These are phyloP conservation scores for Hydriomena furcata DNA, from an alignment of 2,888 invertebrate species.

Conservation along the genomic window DNA sequence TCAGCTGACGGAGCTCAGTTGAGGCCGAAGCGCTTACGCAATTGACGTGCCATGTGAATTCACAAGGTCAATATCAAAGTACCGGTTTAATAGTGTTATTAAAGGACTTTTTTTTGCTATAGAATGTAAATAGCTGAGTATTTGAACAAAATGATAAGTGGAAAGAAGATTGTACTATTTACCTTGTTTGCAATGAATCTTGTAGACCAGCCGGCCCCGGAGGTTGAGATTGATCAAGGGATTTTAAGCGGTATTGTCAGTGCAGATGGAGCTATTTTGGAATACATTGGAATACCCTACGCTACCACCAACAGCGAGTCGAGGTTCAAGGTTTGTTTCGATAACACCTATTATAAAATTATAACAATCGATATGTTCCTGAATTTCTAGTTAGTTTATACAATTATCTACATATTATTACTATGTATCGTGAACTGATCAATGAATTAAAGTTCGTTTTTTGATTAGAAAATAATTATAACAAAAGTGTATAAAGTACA, in stretches of 20 bases:
- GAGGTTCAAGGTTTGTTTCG: conserved; percentile 64
- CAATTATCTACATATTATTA: too few relatives aligned
- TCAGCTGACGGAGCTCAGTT: conserved; percentile 33
- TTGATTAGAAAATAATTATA: too few relatives aligned
- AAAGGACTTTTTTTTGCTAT: too few relatives aligned
- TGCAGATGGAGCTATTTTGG: conserved; percentile 63
- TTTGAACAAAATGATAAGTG: conserved; percentile 50
- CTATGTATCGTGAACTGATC: too few relatives aligned
- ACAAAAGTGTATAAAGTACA: too few relatives aligned
- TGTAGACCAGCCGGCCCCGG: conserved; percentile 71
- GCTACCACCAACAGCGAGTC: conserved; percentile 59
- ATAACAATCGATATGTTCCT: too few relatives aligned
- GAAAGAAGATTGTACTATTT: conserved; percentile 61
- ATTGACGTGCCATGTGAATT: conserved; percentile 33
- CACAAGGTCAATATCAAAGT: conserved; percentile 5
- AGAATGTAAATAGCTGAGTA: too few relatives aligned
- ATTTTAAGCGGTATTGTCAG: conserved; percentile 67
- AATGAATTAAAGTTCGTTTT: too few relatives aligned
- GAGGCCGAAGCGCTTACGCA: conserved; percentile 41
- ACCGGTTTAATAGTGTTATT: background rate
- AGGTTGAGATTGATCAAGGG: conserved; percentile 67
- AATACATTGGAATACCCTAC: conserved; percentile 74
- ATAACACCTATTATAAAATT: too few relatives aligned
- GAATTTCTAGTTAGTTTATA: too few relatives aligned
- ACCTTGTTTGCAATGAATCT: conserved; percentile 65